Percentiles rank a stretch among this genome's conserved stretches.
Conservation (phyloP, 2,888 invertebrate genomes). For the Pogonocherus hispidulus region DNA sequence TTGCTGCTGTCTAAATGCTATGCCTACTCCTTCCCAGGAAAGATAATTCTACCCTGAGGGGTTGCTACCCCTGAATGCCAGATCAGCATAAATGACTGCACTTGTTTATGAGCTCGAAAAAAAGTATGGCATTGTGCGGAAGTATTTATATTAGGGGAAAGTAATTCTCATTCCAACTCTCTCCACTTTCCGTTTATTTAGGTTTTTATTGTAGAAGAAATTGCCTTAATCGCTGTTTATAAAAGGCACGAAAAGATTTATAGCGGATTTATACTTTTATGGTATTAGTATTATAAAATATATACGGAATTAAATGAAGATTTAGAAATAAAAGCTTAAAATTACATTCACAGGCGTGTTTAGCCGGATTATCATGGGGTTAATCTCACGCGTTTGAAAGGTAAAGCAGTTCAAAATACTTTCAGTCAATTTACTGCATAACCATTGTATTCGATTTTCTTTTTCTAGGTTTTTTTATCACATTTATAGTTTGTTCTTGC, state of each 20-base stretch:
- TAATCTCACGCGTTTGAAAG: too few relatives aligned
- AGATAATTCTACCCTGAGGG: neutral
- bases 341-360: too few relatives aligned
- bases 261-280: slow-evolving; percentile 10
- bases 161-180: slow-evolving; percentile 14
- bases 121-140: slow-evolving; percentile 14
- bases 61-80: slow-evolving; percentile 13
- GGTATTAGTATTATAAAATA: neutral
- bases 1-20: too few relatives aligned
- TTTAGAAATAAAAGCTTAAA: too few relatives aligned
- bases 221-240: slow-evolving; percentile 29
- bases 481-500: too few relatives aligned
- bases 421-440: too few relatives aligned
- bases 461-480: too few relatives aligned
- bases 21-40: too few relatives aligned
- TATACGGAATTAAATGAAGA: neutral
- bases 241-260: slow-evolving; percentile 16
- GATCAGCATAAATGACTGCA: slow-evolving; percentile 24
- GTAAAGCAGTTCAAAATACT: too few relatives aligned
- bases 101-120: slow-evolving; percentile 21
- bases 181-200: slow-evolving; percentile 23
- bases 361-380: too few relatives aligned
- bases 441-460: too few relatives aligned
- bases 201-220: slow-evolving; percentile 23
- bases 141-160: slow-evolving; percentile 19